Conservation (phyloP, 2,888 invertebrate species). For the Rotaria magnacalcarata region DNA sequence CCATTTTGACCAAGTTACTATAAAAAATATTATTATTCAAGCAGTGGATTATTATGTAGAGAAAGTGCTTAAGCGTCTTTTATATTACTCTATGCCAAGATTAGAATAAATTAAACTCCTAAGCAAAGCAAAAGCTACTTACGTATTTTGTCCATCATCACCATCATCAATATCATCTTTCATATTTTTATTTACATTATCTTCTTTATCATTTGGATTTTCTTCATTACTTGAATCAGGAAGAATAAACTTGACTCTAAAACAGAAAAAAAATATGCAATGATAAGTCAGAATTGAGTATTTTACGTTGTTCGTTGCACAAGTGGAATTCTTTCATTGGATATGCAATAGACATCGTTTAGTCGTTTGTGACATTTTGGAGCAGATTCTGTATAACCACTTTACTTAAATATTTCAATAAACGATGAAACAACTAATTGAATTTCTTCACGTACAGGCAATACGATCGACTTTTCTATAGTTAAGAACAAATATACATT, state of each 20-base stretch:
- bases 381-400: neutral
- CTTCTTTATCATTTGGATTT: neutral
- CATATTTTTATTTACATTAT: neutral
- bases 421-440: no score
- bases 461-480: neutral
- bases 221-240: neutral
- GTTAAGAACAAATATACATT: no score
- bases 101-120: no score
- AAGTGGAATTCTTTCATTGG: neutral
- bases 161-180: neutral
- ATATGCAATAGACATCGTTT: neutral
- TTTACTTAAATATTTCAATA: no score
- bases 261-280: neutral
- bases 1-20: no score
- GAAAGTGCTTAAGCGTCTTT: no score
- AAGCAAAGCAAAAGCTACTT: neutral
- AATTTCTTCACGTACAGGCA: no score
- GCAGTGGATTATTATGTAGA: no score
- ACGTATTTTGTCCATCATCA: neutral
- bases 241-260: neutral
- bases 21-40: no score
- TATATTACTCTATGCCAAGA: no score
- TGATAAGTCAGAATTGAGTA: neutral
- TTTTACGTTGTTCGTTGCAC: neutral
- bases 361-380: neutral